A percentile compares a stretch with the other conserved stretches of the same genome.
These are phyloP conservation scores for Pyrrhia umbra DNA, from an alignment of 2,888 invertebrate species.

Conservation along the genomic window DNA sequence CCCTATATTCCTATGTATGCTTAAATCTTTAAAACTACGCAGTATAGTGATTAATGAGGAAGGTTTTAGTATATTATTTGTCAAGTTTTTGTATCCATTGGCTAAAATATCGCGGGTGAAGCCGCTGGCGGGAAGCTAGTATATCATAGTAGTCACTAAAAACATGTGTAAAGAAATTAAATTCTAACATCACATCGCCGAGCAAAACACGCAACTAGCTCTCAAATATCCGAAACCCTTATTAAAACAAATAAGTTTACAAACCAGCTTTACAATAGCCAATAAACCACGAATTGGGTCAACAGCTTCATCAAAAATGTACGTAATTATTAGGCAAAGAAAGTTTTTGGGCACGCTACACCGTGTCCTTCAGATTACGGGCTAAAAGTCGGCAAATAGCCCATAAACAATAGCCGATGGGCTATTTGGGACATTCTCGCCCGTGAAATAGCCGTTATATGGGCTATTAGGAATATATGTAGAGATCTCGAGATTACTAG, in stretches of 20 bases:
- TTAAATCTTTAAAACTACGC: no score
- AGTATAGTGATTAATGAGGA: no score
- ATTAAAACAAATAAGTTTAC: conserved; percentile 21
- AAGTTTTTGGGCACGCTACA: conserved; percentile 45
- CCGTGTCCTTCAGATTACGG: conserved; percentile 38
- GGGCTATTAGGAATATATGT: conserved; percentile 57
- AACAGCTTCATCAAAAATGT: conserved; percentile 36
- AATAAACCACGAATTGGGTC: conserved; percentile 36
- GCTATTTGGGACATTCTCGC: conserved; percentile 62
- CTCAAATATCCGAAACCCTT: background rate
- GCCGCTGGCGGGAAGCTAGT: no score
- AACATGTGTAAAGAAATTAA: background rate
- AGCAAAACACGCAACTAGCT: background rate
- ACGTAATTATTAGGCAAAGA: conserved; percentile 40
- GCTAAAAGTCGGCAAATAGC: conserved; percentile 48
- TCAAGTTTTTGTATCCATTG: no score
- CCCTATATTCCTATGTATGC: no score
- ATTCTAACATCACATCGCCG: no score
- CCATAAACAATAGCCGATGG: conserved; percentile 67
- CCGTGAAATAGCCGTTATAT: conserved; percentile 66
- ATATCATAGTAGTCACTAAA: no score
- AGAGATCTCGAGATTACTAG: conserved; percentile 41
- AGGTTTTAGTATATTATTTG: no score
- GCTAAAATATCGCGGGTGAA: no score
- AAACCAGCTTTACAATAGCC: conserved; percentile 8